phyloP scores from a whole-genome alignment of 2,113 vertebrate species.

The Pteronura brasiliensis region DNA sequence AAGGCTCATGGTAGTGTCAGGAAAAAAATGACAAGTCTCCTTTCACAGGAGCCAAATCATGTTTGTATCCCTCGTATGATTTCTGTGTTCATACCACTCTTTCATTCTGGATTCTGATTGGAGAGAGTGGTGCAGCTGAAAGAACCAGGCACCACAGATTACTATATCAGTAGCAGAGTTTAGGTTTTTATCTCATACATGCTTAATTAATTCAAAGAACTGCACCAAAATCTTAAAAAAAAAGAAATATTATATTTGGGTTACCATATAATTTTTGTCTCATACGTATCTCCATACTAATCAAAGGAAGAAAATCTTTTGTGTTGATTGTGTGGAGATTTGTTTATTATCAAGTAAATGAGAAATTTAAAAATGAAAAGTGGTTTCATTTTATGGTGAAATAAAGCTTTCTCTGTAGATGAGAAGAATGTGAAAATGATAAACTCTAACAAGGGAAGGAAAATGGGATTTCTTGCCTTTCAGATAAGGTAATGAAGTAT shows the following conservation, averaged over 20 bases:
- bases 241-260: background rate
- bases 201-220: background rate
- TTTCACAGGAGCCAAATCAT: background rate
- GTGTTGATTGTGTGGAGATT: background rate
- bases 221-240: background rate
- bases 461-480: conserved; percentile 78
- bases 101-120: background rate
- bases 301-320: conserved; percentile 1
- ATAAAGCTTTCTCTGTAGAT: background rate
- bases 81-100: background rate
- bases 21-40: background rate
- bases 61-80: background rate
- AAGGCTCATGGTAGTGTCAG: background rate
- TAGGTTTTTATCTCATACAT: background rate
- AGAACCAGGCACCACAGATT: background rate
- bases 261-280: background rate
- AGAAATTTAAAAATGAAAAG: conserved; percentile 8
- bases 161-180: background rate
- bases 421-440: background rate
- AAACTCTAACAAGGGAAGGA: background rate
- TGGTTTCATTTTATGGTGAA: conserved; percentile 9
- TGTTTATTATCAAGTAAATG: background rate
- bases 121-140: background rate
- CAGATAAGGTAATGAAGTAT: conserved; percentile 75
- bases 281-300: background rate